Evolutionary conservation across 1,140 invertebrate genomes (phyloP).

Genomic region (Drosophila sp.): DNA sequence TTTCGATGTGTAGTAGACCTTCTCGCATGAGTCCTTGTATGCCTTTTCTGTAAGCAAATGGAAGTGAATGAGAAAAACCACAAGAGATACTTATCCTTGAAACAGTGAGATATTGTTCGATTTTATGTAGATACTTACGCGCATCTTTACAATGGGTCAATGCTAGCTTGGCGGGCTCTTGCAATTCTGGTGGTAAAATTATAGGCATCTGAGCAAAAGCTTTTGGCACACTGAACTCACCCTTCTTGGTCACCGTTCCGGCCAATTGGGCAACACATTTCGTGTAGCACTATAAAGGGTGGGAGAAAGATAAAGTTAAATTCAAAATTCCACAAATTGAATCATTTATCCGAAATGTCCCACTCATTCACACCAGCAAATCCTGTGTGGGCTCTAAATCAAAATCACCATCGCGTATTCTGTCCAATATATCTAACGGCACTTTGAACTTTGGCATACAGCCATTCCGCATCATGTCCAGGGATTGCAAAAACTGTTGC

Average conservation of each 20-base stretch:
- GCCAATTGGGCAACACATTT: constrained; percentile 76
- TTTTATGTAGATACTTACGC: constrained; percentile 58
- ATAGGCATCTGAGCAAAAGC: constrained; percentile 70
- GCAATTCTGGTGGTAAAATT: constrained; percentile 68
- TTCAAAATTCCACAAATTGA: not conserved
- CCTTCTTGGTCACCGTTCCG: constrained; percentile 75
- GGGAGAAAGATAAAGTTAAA: not conserved
- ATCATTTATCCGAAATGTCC: not conserved
- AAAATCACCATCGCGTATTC: constrained; percentile 65
- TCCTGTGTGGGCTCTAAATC: constrained; percentile 48
- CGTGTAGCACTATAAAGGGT: constrained; percentile 60
- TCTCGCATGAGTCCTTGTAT: constrained; percentile 68
- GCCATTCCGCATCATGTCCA: constrained; percentile 77
- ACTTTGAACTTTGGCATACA: constrained; percentile 72
- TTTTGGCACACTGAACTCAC: constrained; percentile 70
- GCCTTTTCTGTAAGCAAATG: constrained; percentile 50
- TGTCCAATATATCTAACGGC: constrained; percentile 50
- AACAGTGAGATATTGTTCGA: not conserved
- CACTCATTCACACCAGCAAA: constrained; percentile 47
- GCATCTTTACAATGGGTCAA: constrained; percentile 64
- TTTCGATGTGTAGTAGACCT: constrained; percentile 62
- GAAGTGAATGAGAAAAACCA: not conserved
- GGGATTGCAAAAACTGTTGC: constrained; percentile 71
- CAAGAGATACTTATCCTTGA: not conserved
- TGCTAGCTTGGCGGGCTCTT: constrained; percentile 50